Base-by-base conservation (phyloP, 2,797 vertebrate species). In the Pangasius larnaudii region DNA sequence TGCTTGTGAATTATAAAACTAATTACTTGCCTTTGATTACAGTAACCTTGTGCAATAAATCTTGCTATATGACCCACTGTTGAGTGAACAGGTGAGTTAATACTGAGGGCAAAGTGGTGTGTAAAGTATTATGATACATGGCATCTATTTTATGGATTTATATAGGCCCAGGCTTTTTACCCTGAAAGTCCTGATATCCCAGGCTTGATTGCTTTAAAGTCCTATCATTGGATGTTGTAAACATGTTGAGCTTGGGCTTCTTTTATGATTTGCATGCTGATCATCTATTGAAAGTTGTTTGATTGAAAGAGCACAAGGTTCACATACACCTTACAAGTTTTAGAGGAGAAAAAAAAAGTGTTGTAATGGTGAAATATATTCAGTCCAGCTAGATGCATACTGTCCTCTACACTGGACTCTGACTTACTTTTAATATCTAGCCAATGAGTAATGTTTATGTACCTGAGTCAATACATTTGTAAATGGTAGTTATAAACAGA, bases 401-500 rank as follows among this genome's bases (percentile, higher is more conserved):
- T 1, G 24, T 63, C 7, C 6, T 82, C 36, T 63, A 10, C 13
- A n/a, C 46, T 27, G 77, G n/a, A 59, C 83, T 72, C n/a, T 65
- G 56, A 71, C 9, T 89, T 86, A 90, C 79, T 82, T 77, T 88
- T 88, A 87, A 89, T 92, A 85, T 90, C 67, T 85, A 89, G 90
- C 71, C 84, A 89, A 27, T 85, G 86, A 87, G 83, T 69, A 89
- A 88, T 89, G 65, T 79, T 86, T 84, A 74, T 89, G 74, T 79
- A 85, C 78, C 49, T 86, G 49, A 79, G 51, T 91, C 46, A 88
- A 87, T 88, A 14, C 67, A 69, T 87, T 88, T 86, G 75, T 88
- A 85, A 88, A 36, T 85, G 58, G 80, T 59, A 71, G 86, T 88
- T 92, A 90, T 90, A 91, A 91, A 92, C 87, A 92, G 72, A 92